Evolutionary conservation across 1,140 invertebrate species (phyloP).

Genomic region (Drosophila bipectinata): DNA sequence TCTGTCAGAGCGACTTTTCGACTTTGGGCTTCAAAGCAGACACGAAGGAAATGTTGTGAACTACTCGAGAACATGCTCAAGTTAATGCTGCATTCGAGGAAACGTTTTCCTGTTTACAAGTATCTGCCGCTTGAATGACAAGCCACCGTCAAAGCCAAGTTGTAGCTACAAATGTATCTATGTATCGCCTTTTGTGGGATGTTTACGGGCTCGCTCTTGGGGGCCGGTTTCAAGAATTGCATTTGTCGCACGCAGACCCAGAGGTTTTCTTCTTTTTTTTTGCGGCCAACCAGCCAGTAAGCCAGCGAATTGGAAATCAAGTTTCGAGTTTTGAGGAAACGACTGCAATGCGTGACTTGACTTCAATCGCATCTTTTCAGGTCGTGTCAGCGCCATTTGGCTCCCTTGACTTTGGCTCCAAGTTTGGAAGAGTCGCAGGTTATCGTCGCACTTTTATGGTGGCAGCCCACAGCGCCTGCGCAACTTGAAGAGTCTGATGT

Average conservation of each 20-base stretch:
- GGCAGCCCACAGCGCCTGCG: conserved; percentile 27
- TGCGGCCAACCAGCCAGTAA: background rate
- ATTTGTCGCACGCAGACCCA: conserved; percentile 37
- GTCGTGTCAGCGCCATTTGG: conserved; percentile 61
- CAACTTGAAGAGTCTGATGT: conserved; percentile 30
- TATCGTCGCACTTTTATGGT: conserved; percentile 23
- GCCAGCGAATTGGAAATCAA: conserved; percentile 60
- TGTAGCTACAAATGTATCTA: conserved; percentile 78
- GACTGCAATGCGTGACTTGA: conserved; percentile 69
- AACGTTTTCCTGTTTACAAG: conserved; percentile 69
- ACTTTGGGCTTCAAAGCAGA: conserved; percentile 21
- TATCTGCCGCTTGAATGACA: conserved; percentile 52
- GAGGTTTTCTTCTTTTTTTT: background rate
- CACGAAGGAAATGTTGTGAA: conserved; percentile 44
- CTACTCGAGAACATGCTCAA: conserved; percentile 52
- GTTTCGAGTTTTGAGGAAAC: conserved; percentile 61
- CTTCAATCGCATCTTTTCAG: conserved; percentile 39
- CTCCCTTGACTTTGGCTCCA: conserved; percentile 39
- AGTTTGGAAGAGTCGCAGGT: conserved; percentile 18
- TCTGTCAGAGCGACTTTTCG: background rate
- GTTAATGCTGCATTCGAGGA: conserved; percentile 43
- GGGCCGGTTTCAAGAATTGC: conserved; percentile 62
- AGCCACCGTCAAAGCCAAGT: conserved; percentile 63
- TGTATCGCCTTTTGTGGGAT: conserved; percentile 60
- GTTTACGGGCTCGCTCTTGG: conserved; percentile 48